A percentile compares a stretch with the other conserved stretches of the same genome.
phyloP scores from a whole-genome alignment of 1,140 invertebrate genomes.

The Pachypeltis micranthus region DNA sequence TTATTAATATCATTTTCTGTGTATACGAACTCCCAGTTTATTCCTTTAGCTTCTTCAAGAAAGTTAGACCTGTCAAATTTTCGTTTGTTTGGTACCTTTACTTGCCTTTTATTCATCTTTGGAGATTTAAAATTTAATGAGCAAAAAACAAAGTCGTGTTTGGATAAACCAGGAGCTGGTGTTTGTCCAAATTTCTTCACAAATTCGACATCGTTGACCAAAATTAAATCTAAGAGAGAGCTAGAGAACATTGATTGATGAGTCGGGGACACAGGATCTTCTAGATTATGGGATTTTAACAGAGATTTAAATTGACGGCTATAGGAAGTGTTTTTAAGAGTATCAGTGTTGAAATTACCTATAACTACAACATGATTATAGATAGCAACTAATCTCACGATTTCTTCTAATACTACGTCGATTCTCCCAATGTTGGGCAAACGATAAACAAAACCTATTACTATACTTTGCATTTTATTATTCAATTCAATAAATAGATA shows the following conservation, averaged over 20 bases:
- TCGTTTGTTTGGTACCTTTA: too few relatives aligned
- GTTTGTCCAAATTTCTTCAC: not conserved
- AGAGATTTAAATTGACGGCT: not conserved
- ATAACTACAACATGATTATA: not conserved
- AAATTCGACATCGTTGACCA: too few relatives aligned
- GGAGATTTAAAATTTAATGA: too few relatives aligned
- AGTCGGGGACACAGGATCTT: not conserved
- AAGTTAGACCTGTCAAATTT: too few relatives aligned
- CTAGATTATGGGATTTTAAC: not conserved
- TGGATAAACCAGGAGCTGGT: not conserved
- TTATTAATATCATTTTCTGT: too few relatives aligned
- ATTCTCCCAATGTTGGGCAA: not conserved
- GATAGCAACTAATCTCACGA: not conserved
- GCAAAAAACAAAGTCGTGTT: not conserved
- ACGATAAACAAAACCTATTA: not conserved
- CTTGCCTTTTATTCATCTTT: too few relatives aligned
- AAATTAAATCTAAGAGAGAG: too few relatives aligned
- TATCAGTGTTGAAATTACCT: not conserved
- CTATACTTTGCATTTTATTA: not conserved
- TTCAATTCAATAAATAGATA: not conserved
- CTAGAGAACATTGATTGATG: not conserved
- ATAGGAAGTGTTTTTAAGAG: not conserved
- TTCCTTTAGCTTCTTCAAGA: too few relatives aligned
- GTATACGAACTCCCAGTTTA: too few relatives aligned
- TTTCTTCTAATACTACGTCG: not conserved